Evolutionary conservation across 2,888 invertebrate genomes (phyloP).

Genomic region (Cataglyphis albicans): DNA sequence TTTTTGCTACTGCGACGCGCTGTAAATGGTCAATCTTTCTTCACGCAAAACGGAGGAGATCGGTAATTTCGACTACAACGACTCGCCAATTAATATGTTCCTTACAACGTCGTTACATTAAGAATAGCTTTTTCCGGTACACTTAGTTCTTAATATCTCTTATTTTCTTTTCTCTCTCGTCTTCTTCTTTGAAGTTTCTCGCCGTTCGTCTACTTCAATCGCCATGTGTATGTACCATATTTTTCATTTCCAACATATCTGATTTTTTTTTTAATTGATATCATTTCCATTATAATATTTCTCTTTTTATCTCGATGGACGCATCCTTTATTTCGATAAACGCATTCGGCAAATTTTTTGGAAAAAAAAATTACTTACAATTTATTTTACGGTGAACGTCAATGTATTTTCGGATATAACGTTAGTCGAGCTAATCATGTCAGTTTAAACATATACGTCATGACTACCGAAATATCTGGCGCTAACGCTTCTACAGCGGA

Average conservation of each 20-base stretch:
- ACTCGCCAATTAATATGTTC: conserved; percentile 39
- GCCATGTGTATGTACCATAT: background rate
- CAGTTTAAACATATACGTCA: conserved; percentile 50
- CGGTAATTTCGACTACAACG: conserved; percentile 9
- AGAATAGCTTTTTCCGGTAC: conserved; percentile 12
- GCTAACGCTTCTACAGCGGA: conserved; percentile 67
- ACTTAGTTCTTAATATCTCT: conserved; percentile 33
- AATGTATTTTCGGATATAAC: conserved; percentile 18
- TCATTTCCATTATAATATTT: background rate
- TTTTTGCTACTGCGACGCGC: background rate
- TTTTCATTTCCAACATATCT: conserved; percentile 10
- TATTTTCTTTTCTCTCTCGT: conserved; percentile 16
- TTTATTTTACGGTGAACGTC: background rate
- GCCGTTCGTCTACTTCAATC: background rate
- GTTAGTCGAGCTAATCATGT: conserved; percentile 47
- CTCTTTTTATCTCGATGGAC: background rate
- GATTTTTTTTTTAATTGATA: background rate
- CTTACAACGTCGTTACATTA: conserved; percentile 6
- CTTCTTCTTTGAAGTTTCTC: background rate
- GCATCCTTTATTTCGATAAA: no score
- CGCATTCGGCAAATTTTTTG: background rate
- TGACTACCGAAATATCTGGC: conserved; percentile 67
- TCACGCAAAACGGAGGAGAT: conserved; percentile 1
- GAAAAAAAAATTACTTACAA: background rate
- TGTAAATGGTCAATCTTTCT: conserved; percentile 10